Base-by-base conservation (phyloP, 2,797 vertebrate species). In the Falco rusticolus region DNA sequence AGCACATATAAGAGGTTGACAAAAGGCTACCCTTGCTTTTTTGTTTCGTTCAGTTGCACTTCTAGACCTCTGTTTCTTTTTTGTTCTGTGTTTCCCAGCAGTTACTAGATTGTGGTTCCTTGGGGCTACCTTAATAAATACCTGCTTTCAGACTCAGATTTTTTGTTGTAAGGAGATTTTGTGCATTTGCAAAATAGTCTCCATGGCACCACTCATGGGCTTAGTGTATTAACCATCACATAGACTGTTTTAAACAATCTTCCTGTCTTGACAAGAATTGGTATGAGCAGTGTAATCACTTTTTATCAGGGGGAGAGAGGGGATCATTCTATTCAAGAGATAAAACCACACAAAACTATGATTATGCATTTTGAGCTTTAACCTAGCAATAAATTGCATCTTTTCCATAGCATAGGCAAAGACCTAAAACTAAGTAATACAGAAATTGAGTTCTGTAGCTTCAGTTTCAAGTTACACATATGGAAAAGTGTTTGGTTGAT, bases 121-220 rank as follows among this genome's bases (percentile, higher is more conserved):
- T 78, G 33, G 20, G 72, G 53, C 72, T 81, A 33, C 72, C 61
- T 79, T 82, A 86, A 82, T 39, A 93, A 90, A 68, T 72, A 84
- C 34, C 61, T 95, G 13, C 47, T 82, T 87, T 90, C 88, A 92
- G 80, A 86, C 43, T 83, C 79, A 63, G 75, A 66, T 24, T 33
- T 84, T 78, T 92, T 87, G 66, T 85, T 89, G 41, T 75, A 76
- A 60, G 72, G 69, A 88, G 61, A 84, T 84, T 96, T 85, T 69
- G 16, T 85, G 76, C 54, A 48, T 79, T 93, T 92, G n/a, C 65
- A 91, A 92, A 95, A 93, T 91, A 88, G 92, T 92, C 72, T 93
- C 59, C 79, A 72, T 76, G 89, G 72, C 69, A 91, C 63, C 82
- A 70, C 39, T 94, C 90, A 50, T 14, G n/a, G 29, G 78, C 50